A percentile compares a stretch with the other conserved stretches of the same genome.
Evolutionary conservation across 2,797 vertebrate species (phyloP).

Genomic region (Diglossa cyanea): DNA sequence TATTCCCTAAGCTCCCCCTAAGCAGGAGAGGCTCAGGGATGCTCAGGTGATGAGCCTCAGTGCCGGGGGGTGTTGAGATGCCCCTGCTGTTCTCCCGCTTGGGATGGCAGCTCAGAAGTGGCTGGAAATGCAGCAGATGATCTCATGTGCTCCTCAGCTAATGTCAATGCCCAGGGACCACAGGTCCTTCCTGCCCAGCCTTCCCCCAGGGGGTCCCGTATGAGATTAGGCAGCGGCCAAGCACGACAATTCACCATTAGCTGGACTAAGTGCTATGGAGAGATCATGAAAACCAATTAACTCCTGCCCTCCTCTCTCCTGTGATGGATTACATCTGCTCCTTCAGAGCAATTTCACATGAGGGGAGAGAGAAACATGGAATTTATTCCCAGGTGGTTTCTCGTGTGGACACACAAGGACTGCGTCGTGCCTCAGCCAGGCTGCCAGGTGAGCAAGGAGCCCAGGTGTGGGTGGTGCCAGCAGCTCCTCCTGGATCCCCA

Average conservation of each 20-base stretch:
- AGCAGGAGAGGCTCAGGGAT: neutral
- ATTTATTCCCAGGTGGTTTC: neutral
- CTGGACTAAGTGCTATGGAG: neutral
- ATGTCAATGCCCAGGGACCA: neutral
- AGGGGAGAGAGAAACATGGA: neutral
- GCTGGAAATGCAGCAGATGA: neutral
- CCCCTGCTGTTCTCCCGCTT: neutral
- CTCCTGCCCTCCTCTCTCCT: neutral
- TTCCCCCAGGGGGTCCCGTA: neutral
- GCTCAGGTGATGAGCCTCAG: fast-evolving
- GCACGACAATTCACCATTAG: neutral
- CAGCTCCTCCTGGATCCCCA: neutral
- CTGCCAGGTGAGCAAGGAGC: neutral
- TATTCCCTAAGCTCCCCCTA: neutral
- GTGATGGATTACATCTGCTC: neutral
- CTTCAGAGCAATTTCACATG: neutral
- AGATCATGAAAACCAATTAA: slow-evolving; percentile 11
- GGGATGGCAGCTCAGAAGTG: neutral
- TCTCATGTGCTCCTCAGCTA: neutral
- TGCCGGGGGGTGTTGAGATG: neutral
- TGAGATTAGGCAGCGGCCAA: neutral
- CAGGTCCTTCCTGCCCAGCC: neutral
- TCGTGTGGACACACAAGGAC: neutral
- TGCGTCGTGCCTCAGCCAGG: no score
- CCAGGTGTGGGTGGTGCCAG: neutral